Conservation (phyloP, 2,888 invertebrate genomes). For the Steinernema carpocapsae region DNA sequence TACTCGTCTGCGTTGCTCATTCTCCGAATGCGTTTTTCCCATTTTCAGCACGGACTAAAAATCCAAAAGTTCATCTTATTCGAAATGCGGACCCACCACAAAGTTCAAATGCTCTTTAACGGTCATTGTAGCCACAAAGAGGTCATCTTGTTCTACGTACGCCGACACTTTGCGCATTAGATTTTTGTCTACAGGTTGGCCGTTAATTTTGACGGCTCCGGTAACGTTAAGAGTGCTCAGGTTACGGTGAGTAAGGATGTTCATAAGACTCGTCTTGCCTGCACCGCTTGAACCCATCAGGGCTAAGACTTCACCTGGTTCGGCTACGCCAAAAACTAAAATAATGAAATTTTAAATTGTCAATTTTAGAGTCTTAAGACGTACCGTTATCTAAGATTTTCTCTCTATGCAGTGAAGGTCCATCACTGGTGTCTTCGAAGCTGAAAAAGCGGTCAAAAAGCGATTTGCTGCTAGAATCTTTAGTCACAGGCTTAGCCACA, state of each 20-base stretch:
- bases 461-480: neutral
- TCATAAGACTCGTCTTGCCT: conserved; percentile 25
- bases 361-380: conserved; percentile 34
- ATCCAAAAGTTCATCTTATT: neutral
- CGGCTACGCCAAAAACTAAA: conserved; percentile 60
- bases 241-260: conserved; percentile 78
- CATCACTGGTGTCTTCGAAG: neutral
- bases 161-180: conserved; percentile 76
- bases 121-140: conserved; percentile 84
- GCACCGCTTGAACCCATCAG: conserved; percentile 53
- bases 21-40: conserved; percentile 76
- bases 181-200: neutral
- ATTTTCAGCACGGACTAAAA: conserved; percentile 78
- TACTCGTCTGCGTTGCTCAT: conserved; percentile 77
- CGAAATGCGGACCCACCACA: conserved; percentile 74
- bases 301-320: conserved; percentile 62
- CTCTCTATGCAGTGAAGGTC: conserved; percentile 1
- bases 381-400: conserved; percentile 45
- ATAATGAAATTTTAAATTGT: too few relatives aligned
- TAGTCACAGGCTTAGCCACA: neutral
- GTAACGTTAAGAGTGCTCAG: conserved; percentile 9
- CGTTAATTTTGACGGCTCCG: conserved; percentile 35
- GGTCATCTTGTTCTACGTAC: conserved; percentile 88
- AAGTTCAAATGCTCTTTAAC: conserved; percentile 85
- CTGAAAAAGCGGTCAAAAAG: neutral